Base-by-base conservation (phyloP, 2,888 invertebrate genomes). In the Aspidapion aeneum region DNA sequence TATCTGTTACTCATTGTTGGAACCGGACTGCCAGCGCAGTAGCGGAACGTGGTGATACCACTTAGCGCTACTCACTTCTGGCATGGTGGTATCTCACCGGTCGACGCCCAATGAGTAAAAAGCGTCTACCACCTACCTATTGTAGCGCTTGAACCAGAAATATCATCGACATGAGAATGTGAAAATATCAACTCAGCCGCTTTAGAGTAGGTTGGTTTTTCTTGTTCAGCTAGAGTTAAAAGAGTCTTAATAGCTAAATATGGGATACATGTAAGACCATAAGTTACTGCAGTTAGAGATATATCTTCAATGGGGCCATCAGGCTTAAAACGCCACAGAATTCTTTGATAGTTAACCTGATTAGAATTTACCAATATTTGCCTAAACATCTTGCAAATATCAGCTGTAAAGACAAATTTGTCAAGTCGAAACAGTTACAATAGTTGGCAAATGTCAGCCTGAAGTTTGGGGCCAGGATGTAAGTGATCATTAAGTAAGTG, bases 281-380 rank as follows among this genome's bases (percentile, higher is more conserved):
- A 35, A 7, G 35, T 35, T 35, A 35, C 35, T 35, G 35, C 12
- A 12, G 5, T 7, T 35, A 35, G 12, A 35, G 35, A 3, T 3
- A 35, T 7, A 35, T 35, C 35, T 35, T 7, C 35, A 35, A 35
- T 35, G 12, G 35, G 35, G 12, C 35, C 35, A 12, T 12, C 35
- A 7, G 35, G 35, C 12, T 35, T 12, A 12, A 35, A 35, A 12
- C 35, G 35, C 60, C 60, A 60, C 2, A 60, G 18, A 21, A 60
- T 60, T n/a, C 35, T 7, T 21, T 55, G 22, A 17, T 18, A 60
- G 7, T 55, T 17, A 3, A 19, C 3, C 5, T 60, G 21, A 21
- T 54, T 55, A 3, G 19, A 21, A 21, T 60, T 18, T 21, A 60
- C 48, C 2, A 60, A 18, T n/a, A 60, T 60, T 21, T 55, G 55